These are phyloP conservation scores for Ctenoplectra terminalis DNA, from an alignment of 1,140 invertebrate species.

Conservation along the genomic window DNA sequence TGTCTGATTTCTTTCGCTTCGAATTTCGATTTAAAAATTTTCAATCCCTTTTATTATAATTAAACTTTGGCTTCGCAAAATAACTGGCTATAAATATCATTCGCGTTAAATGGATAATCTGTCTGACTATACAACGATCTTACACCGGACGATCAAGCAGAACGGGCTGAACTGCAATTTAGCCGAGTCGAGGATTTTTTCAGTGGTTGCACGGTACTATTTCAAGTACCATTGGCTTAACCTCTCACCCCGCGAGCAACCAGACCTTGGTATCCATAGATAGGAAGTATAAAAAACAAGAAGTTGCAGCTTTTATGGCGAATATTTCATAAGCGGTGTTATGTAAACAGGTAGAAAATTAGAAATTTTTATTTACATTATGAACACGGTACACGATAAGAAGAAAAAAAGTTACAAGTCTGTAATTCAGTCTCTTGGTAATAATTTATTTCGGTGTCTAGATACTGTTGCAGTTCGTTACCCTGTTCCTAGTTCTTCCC, in stretches of 20 bases:
- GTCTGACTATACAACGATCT: neutral
- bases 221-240: slow-evolving; percentile 30
- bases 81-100: neutral
- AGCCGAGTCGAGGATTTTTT: neutral
- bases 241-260: slow-evolving; percentile 11
- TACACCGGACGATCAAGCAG: neutral
- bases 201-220: slow-evolving; percentile 30
- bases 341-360: neutral
- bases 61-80: neutral
- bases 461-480: neutral
- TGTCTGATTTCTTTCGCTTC: too few species aligned
- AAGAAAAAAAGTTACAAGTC: neutral
- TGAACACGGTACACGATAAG: neutral
- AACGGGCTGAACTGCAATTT: neutral
- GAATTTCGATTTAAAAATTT: neutral
- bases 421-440: neutral
- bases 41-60: neutral
- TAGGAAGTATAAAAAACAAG: neutral
- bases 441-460: neutral
- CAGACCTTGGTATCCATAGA: neutral
- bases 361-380: neutral
- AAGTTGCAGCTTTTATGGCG: neutral
- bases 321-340: neutral
- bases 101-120: too few species aligned
- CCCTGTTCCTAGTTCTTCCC: neutral